phyloP scores from a whole-genome alignment of 1,140 invertebrate genomes.

The Trinorchestia longiramus region DNA sequence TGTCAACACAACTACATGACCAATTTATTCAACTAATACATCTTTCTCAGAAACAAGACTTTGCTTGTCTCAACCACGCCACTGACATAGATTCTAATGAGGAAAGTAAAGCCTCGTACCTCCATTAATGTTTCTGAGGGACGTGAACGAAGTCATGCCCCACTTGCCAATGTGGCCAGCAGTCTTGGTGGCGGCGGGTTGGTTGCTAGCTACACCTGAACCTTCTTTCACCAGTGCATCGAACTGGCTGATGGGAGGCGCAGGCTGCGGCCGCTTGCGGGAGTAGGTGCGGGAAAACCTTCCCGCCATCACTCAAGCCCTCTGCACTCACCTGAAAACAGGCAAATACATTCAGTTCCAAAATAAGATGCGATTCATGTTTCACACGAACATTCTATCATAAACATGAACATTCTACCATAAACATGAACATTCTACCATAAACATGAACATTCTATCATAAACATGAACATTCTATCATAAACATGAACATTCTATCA shows the following conservation, averaged over 20 bases:
- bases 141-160: slow-evolving; percentile 93
- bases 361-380: no score
- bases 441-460: no score
- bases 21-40: no score
- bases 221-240: slow-evolving; percentile 83
- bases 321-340: neutral
- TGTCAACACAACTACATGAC: no score
- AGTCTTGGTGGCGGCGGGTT: slow-evolving; percentile 84
- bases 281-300: slow-evolving; percentile 68
- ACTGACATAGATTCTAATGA: no score
- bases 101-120: slow-evolving; percentile 68
- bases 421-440: no score
- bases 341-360: neutral
- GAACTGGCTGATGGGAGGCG: slow-evolving; percentile 77
- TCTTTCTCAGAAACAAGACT: no score
- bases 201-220: slow-evolving; percentile 78
- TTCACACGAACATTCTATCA: no score
- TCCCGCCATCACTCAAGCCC: slow-evolving; percentile 61
- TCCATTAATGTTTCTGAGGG: slow-evolving; percentile 82
- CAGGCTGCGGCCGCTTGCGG: slow-evolving; percentile 64
- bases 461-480: no score
- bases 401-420: no score
- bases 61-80: no score
- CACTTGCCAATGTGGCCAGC: slow-evolving; percentile 91
- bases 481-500: no score